Evolutionary conservation across 1,140 invertebrate species (phyloP).

Genomic region (Kradibia gibbosae): DNA sequence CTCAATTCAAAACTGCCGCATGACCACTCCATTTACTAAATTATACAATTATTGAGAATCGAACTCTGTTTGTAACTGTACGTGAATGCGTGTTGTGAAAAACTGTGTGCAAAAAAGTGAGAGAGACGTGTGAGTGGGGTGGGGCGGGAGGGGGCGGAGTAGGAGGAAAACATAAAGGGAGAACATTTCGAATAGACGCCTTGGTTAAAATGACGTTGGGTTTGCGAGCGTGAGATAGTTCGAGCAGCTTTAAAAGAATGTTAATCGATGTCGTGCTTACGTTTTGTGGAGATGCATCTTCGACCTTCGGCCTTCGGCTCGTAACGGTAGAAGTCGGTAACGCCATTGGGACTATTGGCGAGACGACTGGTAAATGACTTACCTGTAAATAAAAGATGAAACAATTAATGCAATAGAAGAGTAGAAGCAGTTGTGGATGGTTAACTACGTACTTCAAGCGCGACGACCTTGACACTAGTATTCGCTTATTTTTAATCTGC

Average conservation of each 20-base stretch:
- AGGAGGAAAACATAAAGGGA: background rate
- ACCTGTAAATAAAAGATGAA: slow-evolving; percentile 59
- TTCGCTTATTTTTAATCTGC: slow-evolving; percentile 5
- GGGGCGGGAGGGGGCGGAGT: background rate
- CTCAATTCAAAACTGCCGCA: too few species aligned
- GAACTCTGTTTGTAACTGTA: too few species aligned
- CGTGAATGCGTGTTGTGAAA: too few species aligned
- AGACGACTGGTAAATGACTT: slow-evolving; percentile 50
- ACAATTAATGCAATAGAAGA: slow-evolving; percentile 55
- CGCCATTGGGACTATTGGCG: slow-evolving; percentile 1
- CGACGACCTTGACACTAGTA: background rate
- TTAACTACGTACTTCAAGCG: background rate
- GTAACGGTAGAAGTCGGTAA: slow-evolving; percentile 55
- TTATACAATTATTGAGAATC: too few species aligned
- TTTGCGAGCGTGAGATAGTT: slow-evolving; percentile 45
- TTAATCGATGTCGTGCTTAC: slow-evolving; percentile 62
- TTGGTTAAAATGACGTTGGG: background rate
- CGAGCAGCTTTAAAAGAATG: slow-evolving; percentile 53
- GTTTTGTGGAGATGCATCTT: slow-evolving; percentile 56
- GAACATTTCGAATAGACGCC: slow-evolving; percentile 30
- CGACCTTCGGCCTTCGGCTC: slow-evolving; percentile 60
- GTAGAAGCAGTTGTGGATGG: background rate
- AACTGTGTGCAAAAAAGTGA: background rate
- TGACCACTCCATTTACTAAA: too few species aligned
- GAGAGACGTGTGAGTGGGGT: background rate